Evolutionary conservation across 1,140 invertebrate species (phyloP).

Genomic region (Saccostrea glomerata): DNA sequence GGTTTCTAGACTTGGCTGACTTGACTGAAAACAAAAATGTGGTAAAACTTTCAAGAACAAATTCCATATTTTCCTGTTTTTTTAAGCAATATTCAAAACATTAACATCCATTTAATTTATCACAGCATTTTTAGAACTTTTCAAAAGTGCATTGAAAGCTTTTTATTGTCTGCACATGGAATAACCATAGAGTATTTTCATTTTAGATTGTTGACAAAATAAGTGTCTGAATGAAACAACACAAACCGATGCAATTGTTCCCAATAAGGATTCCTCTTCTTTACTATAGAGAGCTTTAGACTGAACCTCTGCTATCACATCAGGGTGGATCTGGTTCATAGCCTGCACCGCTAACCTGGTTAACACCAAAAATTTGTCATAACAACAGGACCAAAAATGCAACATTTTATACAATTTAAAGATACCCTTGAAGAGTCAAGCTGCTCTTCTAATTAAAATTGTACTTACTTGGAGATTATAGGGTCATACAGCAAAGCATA

Average conservation of each 20-base stretch:
- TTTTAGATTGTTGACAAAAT: no score
- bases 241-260: conserved; percentile 90
- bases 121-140: no score
- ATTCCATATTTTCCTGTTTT: no score
- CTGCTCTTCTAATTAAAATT: conserved; percentile 61
- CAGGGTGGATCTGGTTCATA: conserved; percentile 95
- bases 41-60: no score
- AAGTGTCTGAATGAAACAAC: background rate
- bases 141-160: no score
- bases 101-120: no score
- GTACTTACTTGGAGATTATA: conserved; percentile 81
- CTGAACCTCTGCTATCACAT: conserved; percentile 91
- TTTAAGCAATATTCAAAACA: no score
- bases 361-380: conserved; percentile 70
- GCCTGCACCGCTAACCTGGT: conserved; percentile 92
- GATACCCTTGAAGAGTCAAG: no score
- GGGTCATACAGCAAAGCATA: conserved; percentile 96
- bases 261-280: conserved; percentile 92
- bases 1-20: conserved; percentile 86
- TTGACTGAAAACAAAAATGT: conserved; percentile 68
- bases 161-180: no score
- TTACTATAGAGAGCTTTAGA: conserved; percentile 93
- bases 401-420: no score
- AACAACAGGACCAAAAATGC: no score
- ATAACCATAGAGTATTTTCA: no score